Evolutionary conservation across 2,888 invertebrate species (phyloP).

Genomic region (Drosophila engyochracea): DNA sequence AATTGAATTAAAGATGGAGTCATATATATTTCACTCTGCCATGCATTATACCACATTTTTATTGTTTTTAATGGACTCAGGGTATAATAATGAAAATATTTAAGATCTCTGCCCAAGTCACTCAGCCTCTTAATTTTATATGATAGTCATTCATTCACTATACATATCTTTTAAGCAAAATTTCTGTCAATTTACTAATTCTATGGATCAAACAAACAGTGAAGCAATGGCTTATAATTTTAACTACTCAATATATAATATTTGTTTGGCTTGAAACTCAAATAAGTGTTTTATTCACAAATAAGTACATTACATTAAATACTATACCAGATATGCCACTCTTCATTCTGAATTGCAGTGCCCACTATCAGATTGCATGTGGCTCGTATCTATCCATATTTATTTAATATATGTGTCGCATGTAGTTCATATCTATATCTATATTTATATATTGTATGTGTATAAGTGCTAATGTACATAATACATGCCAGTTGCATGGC

Average conservation of each 20-base stretch:
- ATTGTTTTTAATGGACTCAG: no score
- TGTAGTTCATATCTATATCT: background rate
- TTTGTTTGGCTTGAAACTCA: background rate
- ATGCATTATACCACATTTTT: no score
- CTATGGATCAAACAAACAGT: background rate
- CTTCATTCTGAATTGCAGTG: background rate
- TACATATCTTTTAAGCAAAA: background rate
- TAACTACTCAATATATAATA: background rate
- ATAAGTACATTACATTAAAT: background rate
- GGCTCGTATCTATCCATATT: conserved; percentile 5
- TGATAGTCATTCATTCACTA: background rate
- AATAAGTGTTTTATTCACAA: background rate
- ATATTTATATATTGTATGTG: conserved; percentile 1
- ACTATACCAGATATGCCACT: background rate
- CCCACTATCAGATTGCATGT: conserved; percentile 47
- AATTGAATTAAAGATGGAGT: background rate
- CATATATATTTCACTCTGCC: background rate
- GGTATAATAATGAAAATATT: no score
- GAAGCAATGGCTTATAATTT: background rate
- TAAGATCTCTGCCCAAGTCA: background rate
- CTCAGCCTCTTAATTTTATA: background rate
- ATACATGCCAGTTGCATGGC: conserved; percentile 44
- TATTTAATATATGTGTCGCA: conserved; percentile 18
- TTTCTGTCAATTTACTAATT: background rate
- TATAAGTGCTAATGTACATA: conserved; percentile 14